A percentile compares a stretch with the other conserved stretches of the same genome.
phyloP scores from a whole-genome alignment of 2,888 invertebrate species.

The Protonemura montana region DNA sequence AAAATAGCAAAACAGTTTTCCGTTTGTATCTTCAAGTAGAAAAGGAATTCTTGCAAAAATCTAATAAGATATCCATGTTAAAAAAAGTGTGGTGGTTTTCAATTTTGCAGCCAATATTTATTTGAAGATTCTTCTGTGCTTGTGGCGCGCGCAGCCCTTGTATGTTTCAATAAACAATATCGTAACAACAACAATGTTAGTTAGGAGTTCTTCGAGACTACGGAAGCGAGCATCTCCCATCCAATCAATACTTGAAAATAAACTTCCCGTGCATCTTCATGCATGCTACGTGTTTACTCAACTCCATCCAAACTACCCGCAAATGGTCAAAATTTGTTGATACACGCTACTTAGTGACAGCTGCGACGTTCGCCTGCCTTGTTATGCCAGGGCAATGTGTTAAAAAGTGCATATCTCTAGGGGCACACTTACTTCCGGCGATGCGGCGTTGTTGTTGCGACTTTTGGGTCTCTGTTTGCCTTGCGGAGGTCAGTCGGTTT shows the following conservation, averaged over 20 bases:
- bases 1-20: conserved; percentile 15
- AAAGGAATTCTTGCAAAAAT: neutral
- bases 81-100: neutral
- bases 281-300: neutral
- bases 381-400: conserved; percentile 15
- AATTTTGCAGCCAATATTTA: neutral
- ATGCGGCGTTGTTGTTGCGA: neutral
- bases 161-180: too few relatives aligned
- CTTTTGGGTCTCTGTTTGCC: neutral
- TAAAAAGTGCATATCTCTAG: neutral
- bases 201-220: neutral
- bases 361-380: conserved; percentile 7
- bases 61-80: neutral
- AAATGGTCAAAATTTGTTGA: conserved; percentile 15
- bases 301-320: conserved; percentile 18
- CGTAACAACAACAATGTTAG: neutral
- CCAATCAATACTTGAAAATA: neutral
- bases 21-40: conserved; percentile 17
- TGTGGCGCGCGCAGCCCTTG: too few relatives aligned
- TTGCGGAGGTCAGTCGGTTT: conserved; percentile 17
- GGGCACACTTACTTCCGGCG: conserved; percentile 18
- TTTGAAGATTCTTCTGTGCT: neutral
- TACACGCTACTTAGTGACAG: conserved; percentile 21
- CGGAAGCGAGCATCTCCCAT: neutral
- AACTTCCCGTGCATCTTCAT: neutral